phyloP scores from a whole-genome alignment of 1,140 invertebrate species.

The Teleopsis dalmanni region DNA sequence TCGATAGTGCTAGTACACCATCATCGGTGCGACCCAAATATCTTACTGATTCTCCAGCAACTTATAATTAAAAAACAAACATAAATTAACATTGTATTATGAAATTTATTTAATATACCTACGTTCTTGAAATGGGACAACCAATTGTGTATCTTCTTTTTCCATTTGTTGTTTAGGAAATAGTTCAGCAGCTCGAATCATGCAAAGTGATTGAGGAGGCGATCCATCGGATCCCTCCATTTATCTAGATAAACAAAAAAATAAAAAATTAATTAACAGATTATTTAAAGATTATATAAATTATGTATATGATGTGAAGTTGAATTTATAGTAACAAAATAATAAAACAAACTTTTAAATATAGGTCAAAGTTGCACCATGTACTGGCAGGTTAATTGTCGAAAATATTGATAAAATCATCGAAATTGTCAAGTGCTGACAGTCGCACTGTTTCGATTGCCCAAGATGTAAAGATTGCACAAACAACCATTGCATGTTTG shows the following conservation, averaged over 20 bases:
- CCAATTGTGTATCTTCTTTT: slow-evolving; percentile 37
- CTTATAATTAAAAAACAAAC: neutral
- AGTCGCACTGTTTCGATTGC: too few relatives aligned
- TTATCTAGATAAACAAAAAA: slow-evolving; percentile 23
- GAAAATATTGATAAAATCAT: too few relatives aligned
- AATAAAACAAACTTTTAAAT: too few relatives aligned
- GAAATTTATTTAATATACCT: slow-evolving; percentile 9
- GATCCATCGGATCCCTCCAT: slow-evolving; percentile 43
- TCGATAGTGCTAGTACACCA: slow-evolving; percentile 78
- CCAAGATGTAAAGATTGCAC: too few relatives aligned
- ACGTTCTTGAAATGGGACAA: slow-evolving; percentile 40
- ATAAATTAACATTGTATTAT: neutral
- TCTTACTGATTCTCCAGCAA: slow-evolving; percentile 42
- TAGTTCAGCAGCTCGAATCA: slow-evolving; percentile 42
- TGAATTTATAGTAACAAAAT: neutral
- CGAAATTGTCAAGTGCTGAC: too few relatives aligned
- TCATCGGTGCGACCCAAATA: slow-evolving; percentile 51
- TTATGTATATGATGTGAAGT: neutral
- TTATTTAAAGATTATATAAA: neutral
- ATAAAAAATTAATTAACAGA: slow-evolving; percentile 8
- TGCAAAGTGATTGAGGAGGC: slow-evolving; percentile 40
- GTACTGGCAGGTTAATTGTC: too few relatives aligned
- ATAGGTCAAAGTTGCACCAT: too few relatives aligned
- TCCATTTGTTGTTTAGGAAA: slow-evolving; percentile 43
- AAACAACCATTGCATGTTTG: too few relatives aligned